These are phyloP conservation scores for Ictalurus furcatus DNA, from an alignment of 2,113 vertebrate genomes.

Conservation along the genomic window DNA sequence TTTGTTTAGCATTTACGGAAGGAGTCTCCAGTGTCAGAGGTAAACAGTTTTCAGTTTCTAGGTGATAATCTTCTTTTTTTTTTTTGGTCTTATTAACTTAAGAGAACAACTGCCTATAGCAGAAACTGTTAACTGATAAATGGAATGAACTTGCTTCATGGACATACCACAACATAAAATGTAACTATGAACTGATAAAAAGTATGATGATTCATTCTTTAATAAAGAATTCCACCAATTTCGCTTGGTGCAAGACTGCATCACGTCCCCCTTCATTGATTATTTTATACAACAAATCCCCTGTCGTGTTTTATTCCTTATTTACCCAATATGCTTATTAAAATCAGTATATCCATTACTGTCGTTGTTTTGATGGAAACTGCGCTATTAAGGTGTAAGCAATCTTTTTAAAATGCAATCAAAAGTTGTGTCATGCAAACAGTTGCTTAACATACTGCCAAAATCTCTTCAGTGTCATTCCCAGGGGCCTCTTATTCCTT, in stretches of 20 bases:
- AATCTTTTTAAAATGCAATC: background rate
- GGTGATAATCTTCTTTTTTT: background rate
- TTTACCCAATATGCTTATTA: background rate
- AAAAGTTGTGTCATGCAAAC: background rate
- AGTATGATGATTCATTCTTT: background rate
- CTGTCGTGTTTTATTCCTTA: background rate
- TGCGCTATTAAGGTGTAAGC: background rate
- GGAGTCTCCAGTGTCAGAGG: background rate
- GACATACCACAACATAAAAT: background rate
- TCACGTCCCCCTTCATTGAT: background rate
- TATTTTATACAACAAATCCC: background rate
- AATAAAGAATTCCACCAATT: background rate
- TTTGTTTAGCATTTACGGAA: background rate
- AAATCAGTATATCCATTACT: background rate
- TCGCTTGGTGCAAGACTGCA: background rate
- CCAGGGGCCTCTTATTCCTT: background rate
- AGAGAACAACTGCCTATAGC: background rate
- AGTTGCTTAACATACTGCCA: slow-evolving; percentile 11
- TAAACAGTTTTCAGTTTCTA: background rate
- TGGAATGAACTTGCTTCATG: background rate
- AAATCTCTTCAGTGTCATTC: background rate
- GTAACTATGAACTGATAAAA: background rate
- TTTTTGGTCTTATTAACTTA: background rate
- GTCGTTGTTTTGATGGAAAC: background rate
- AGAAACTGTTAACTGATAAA: background rate